Conservation (phyloP, 1,140 invertebrate species). For the Mycetomoellerius zeteki region DNA sequence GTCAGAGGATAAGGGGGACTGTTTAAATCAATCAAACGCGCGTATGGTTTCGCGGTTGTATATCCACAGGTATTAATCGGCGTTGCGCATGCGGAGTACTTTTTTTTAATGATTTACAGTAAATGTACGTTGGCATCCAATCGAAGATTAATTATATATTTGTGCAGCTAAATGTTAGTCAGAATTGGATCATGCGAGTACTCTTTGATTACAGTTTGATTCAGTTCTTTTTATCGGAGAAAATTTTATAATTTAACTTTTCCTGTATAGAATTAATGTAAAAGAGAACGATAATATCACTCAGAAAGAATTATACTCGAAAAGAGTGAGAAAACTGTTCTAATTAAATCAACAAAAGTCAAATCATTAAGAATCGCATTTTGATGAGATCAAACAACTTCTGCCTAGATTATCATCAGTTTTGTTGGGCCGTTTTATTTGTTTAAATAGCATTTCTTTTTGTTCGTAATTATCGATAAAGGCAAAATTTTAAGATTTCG, state of each 20-base stretch:
- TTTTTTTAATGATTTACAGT: conserved; percentile 49
- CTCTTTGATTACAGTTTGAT: conserved; percentile 14
- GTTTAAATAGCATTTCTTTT: no score
- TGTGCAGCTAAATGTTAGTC: conserved; percentile 10
- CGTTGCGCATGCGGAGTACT: conserved; percentile 65
- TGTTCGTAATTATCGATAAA: no score
- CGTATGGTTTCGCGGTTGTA: conserved; percentile 73
- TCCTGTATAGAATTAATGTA: neutral
- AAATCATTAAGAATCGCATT: no score
- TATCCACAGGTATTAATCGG: conserved; percentile 82
- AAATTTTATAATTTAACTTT: neutral
- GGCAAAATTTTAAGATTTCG: neutral
- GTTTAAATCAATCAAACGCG: conserved; percentile 85
- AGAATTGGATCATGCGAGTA: conserved; percentile 34
- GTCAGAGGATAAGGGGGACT: conserved; percentile 80
- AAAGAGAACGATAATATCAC: neutral
- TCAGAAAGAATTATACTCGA: neutral
- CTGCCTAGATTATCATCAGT: no score
- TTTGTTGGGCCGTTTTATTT: no score
- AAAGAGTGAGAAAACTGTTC: neutral
- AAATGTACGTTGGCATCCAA: conserved; percentile 20
- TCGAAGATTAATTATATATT: conserved; percentile 56
- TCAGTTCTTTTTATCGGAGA: neutral
- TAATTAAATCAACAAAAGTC: no score
- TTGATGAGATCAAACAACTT: no score